A percentile compares a stretch with the other conserved stretches of the same genome.
Evolutionary conservation across 2,113 vertebrate species (phyloP).

Genomic region (Leuciscus idus): DNA sequence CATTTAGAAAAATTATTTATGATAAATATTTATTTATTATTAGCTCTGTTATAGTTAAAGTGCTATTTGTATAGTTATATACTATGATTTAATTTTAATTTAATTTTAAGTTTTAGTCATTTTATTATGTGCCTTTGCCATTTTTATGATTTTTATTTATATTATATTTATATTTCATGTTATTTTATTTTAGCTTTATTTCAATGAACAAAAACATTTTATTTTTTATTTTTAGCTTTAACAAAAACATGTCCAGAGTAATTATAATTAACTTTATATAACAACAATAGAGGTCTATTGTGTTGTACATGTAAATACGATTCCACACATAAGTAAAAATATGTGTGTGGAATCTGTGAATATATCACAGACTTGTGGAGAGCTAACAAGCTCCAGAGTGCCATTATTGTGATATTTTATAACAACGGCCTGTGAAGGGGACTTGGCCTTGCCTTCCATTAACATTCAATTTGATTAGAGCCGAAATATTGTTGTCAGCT

Average conservation of each 20-base stretch:
- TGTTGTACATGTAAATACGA: not conserved
- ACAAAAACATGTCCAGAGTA: not conserved
- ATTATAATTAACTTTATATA: not conserved
- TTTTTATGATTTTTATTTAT: not conserved
- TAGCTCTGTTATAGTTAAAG: not conserved
- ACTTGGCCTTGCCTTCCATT: not conserved
- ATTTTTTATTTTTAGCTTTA: not conserved
- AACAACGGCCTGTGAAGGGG: not conserved
- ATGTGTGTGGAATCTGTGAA: not conserved
- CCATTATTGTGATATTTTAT: not conserved
- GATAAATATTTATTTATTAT: not conserved
- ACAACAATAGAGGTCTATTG: not conserved
- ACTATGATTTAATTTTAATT: not conserved
- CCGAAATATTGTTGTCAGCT: not conserved
- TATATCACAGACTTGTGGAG: conserved; percentile 5
- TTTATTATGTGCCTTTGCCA: not conserved
- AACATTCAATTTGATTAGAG: not conserved
- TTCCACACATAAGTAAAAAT: no score
- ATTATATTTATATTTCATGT: not conserved
- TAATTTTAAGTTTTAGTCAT: not conserved
- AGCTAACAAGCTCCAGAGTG: not conserved
- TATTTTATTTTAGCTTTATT: not conserved
- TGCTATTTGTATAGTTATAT: not conserved
- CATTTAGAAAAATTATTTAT: not conserved
- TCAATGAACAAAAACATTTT: not conserved